Conservation (phyloP, 2,888 invertebrate genomes). For the Lottia scabra region DNA sequence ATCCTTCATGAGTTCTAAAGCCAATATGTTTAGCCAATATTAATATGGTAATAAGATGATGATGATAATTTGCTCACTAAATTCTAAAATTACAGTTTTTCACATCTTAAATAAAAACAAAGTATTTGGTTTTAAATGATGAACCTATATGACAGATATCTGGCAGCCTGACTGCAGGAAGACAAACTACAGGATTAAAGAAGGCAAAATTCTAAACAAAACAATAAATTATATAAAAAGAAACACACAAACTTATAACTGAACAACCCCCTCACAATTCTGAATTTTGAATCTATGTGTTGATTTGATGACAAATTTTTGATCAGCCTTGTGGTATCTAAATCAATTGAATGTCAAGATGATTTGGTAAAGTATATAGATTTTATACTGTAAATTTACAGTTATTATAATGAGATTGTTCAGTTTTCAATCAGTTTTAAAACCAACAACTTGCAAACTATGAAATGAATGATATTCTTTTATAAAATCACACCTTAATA, state of each 20-base stretch:
- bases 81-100: too few relatives aligned
- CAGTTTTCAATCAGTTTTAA: not conserved
- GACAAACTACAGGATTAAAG: not conserved
- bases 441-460: not conserved
- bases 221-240: not conserved
- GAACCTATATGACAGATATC: not conserved
- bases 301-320: too few relatives aligned
- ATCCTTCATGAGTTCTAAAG: too few relatives aligned
- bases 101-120: not conserved
- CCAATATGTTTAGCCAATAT: too few relatives aligned
- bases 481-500: too few relatives aligned
- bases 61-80: too few relatives aligned
- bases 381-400: too few relatives aligned
- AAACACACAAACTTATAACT: not conserved
- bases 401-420: not conserved
- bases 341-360: too few relatives aligned
- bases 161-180: constrained; percentile 3
- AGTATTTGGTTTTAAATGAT: not conserved
- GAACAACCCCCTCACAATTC: not conserved
- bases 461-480: not conserved
- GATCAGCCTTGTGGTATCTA: too few relatives aligned
- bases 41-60: too few relatives aligned
- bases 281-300: too few relatives aligned
- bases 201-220: not conserved
- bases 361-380: too few relatives aligned